A percentile compares a stretch with the other conserved stretches of the same genome.
Evolutionary conservation across 1,140 invertebrate genomes (phyloP).

Genomic region (Telenomus remus): DNA sequence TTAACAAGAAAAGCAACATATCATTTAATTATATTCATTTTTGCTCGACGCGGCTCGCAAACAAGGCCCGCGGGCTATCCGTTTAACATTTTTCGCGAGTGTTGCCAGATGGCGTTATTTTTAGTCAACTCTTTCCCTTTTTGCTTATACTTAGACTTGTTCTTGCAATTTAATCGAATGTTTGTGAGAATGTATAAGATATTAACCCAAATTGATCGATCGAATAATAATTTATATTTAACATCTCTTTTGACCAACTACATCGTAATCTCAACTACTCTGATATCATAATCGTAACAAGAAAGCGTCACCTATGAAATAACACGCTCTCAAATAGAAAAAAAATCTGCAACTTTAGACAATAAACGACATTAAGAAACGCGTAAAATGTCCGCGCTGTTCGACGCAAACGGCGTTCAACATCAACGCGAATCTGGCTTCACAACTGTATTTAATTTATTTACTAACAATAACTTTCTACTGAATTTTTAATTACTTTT

Average conservation of each 20-base stretch:
- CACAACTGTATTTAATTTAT: constrained; percentile 46
- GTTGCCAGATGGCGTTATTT: constrained; percentile 47
- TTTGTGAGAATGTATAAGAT: background rate
- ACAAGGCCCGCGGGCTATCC: constrained; percentile 57
- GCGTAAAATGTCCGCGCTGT: constrained; percentile 11
- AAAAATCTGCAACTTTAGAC: constrained; percentile 44
- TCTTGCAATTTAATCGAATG: background rate
- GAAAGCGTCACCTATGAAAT: constrained; percentile 9
- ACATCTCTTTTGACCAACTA: constrained; percentile 1
- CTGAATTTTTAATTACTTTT: background rate
- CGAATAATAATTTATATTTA: too few species aligned
- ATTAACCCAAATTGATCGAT: background rate
- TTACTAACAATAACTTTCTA: constrained; percentile 34
- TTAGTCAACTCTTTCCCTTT: constrained; percentile 47
- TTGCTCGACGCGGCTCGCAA: constrained; percentile 52
- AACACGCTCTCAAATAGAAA: constrained; percentile 13
- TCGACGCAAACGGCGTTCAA: background rate
- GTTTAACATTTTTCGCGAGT: constrained; percentile 56
- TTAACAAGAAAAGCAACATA: constrained; percentile 75
- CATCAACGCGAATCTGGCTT: constrained; percentile 42
- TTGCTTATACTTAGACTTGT: constrained; percentile 39
- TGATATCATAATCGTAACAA: constrained; percentile 9
- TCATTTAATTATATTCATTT: constrained; percentile 74
- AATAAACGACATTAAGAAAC: constrained; percentile 35
- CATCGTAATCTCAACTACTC: background rate